Evolutionary conservation across 2,888 invertebrate genomes (phyloP).

Genomic region (Anarsia innoxiella): DNA sequence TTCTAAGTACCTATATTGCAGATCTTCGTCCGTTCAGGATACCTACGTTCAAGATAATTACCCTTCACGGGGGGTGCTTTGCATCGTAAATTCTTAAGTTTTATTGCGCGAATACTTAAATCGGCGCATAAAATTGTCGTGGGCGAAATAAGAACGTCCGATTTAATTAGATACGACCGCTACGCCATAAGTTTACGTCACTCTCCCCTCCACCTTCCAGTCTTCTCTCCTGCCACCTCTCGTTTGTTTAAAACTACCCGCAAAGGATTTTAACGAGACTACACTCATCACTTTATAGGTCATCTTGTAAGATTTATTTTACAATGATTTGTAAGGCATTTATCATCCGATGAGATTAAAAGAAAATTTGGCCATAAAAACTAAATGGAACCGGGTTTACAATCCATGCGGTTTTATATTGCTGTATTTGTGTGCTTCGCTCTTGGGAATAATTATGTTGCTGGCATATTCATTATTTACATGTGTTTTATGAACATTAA

Average conservation of each 20-base stretch:
- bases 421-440: conserved; percentile 22
- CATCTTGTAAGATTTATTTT: conserved; percentile 62
- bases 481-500: no score
- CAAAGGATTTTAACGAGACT: conserved; percentile 67
- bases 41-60: conserved; percentile 47
- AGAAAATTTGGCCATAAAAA: conserved; percentile 58
- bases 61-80: conserved; percentile 43
- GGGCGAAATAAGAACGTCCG: conserved; percentile 52
- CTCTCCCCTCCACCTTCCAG: conserved; percentile 18
- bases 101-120: conserved; percentile 54
- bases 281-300: conserved; percentile 61
- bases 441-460: conserved; percentile 9
- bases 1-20: conserved; percentile 25
- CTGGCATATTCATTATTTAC: no score
- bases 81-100: conserved; percentile 50
- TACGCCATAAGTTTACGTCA: conserved; percentile 35
- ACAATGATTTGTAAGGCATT: conserved; percentile 57
- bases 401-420: conserved; percentile 29
- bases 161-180: conserved; percentile 62
- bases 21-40: no score
- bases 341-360: conserved; percentile 52
- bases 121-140: conserved; percentile 59
- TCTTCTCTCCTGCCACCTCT: conserved; percentile 21
- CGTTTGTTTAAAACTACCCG: conserved; percentile 58
- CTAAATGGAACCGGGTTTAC: conserved; percentile 47